Conservation (phyloP, 2,113 vertebrate species). For the Sorex araneus region DNA sequence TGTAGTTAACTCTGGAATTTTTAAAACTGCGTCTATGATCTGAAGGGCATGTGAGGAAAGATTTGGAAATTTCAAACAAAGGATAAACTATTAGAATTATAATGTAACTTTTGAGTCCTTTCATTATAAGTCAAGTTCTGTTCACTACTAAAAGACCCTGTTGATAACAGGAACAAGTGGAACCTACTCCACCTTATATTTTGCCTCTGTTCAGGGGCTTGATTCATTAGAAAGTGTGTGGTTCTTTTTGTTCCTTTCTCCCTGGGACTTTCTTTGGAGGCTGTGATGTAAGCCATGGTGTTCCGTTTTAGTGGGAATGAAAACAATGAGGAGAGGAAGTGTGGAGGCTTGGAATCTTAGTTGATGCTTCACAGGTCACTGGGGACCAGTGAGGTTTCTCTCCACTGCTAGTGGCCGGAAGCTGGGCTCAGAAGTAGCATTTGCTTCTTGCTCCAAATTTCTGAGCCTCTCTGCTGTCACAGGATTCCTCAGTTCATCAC, state of each 20-base stretch:
- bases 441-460: constrained; percentile 6
- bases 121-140: background rate
- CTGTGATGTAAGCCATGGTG: constrained; percentile 40
- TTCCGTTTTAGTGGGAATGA: constrained; percentile 73
- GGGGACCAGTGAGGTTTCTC: constrained; percentile 29
- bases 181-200: background rate
- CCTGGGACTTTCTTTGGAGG: constrained; percentile 37
- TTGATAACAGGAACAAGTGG: background rate
- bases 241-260: constrained; percentile 55
- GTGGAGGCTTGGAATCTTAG: constrained; percentile 43
- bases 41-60: constrained; percentile 24
- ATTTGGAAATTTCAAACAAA: constrained; percentile 56
- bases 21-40: constrained; percentile 9
- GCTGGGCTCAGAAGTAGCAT: background rate
- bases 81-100: constrained; percentile 25
- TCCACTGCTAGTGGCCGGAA: constrained; percentile 43
- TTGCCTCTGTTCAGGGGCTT: background rate
- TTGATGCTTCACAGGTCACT: constrained; percentile 48
- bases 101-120: background rate
- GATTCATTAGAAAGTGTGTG: background rate
- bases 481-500: background rate
- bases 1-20: constrained; percentile 17
- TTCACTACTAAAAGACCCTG: background rate
- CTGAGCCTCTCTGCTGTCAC: background rate
- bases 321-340: constrained; percentile 67